These are phyloP conservation scores for Linyphia triangularis DNA, from an alignment of 2,888 invertebrate genomes.

Conservation along the genomic window DNA sequence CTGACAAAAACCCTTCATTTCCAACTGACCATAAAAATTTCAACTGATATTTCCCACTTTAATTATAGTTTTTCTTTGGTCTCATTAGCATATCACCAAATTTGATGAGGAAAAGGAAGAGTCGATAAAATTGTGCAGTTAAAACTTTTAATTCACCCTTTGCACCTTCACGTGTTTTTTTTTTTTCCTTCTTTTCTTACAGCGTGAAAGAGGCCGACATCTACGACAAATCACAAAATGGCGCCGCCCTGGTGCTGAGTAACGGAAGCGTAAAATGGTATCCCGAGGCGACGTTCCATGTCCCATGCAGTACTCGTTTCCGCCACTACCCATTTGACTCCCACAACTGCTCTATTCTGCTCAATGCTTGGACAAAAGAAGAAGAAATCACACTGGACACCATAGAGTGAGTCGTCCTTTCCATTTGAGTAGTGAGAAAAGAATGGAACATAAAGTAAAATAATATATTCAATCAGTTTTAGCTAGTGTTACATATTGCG, in stretches of 20 bases:
- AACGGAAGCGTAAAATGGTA: conserved; percentile 22
- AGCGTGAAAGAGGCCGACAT: conserved; percentile 2
- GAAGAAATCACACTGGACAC: not conserved
- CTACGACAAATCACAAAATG: not conserved
- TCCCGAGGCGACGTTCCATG: not conserved
- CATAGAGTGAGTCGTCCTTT: not conserved
- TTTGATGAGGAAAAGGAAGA: no score
- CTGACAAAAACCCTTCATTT: no score
- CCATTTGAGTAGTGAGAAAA: not conserved
- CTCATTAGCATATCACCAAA: no score
- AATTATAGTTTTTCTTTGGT: no score
- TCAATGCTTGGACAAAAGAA: not conserved
- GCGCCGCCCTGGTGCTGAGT: not conserved
- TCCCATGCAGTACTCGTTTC: conserved; percentile 34
- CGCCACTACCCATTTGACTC: conserved; percentile 48
- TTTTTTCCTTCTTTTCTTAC: not conserved
- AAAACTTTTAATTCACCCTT: no score
- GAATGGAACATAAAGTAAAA: no score
- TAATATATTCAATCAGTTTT: no score
- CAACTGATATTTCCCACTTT: no score
- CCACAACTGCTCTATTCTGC: conserved; percentile 24
- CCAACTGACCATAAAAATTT: no score
- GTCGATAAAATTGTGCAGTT: no score
- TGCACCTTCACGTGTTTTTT: no score
- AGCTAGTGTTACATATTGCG: no score